phyloP scores from a whole-genome alignment of 2,113 vertebrate species.

The Perca schrenkii region DNA sequence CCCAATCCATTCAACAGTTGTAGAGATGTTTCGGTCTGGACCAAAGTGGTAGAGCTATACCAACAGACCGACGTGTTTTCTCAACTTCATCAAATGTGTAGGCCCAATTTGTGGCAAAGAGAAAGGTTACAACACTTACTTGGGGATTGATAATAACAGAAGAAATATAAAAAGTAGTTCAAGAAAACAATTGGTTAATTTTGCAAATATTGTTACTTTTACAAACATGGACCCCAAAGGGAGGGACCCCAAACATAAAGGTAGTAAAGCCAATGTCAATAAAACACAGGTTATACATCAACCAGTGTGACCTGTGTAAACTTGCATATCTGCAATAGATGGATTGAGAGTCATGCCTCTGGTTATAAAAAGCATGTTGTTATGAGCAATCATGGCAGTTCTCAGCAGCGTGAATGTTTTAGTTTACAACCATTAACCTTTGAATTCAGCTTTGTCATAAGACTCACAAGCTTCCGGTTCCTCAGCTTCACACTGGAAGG shows the following conservation, averaged over 20 bases:
- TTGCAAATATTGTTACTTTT: too few relatives aligned
- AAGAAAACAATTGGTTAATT: too few relatives aligned
- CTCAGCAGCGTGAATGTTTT: not conserved
- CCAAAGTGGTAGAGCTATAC: not conserved
- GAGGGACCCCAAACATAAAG: not conserved
- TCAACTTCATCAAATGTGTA: not conserved
- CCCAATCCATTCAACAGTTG: not conserved
- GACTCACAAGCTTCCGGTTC: not conserved
- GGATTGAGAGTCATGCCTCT: constrained; percentile 3
- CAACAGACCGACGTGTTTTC: too few relatives aligned
- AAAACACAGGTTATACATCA: not conserved
- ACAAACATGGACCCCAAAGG: not conserved
- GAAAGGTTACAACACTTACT: not conserved
- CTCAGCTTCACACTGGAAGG: not conserved
- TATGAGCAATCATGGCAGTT: not conserved
- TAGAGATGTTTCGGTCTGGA: not conserved
- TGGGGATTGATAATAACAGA: not conserved
- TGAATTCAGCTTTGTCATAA: constrained; percentile 10
- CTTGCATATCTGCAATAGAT: not conserved
- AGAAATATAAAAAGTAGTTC: not conserved
- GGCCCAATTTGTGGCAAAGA: not conserved
- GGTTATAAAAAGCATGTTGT: constrained; percentile 20
- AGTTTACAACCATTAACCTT: not conserved
- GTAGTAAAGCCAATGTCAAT: not conserved
- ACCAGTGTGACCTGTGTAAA: not conserved